Base-by-base conservation (phyloP, 2,888 invertebrate species). In the Limnephilus lunatus region DNA sequence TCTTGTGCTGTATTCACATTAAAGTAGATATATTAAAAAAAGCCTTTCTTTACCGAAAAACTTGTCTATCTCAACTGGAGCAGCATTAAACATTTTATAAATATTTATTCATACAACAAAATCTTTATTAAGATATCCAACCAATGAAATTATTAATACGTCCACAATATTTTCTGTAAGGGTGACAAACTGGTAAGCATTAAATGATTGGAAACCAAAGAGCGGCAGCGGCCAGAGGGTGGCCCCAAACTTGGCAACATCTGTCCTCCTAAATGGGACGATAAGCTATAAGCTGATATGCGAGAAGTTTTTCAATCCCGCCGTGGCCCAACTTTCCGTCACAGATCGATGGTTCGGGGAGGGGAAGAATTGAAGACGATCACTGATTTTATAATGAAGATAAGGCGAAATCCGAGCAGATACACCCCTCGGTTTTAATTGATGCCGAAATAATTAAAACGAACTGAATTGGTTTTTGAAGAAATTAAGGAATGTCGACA, bases 271-370 rank as follows among this genome's bases (percentile, higher is more conserved):
- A 19, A 80, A 80, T 88, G 88, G 88, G 88, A 31, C 80, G 88
- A 88, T 88, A 88, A 88, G 88, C 80, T 32, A 88, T 88, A 88
- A 88, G 80, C 80, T 68, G 80, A 88, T 86, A 86, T 88, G 88
- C 80, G 88, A 35, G 83, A 88, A 88, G 88, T 88, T 88, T 88
- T 88, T 88, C 88, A 80, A 88, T 88, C 88, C 88, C 25, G 32
- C 25, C 87, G 19, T 68, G 53, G n/a, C 31, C 88, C 25, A 88
- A 88, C 88, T 88, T 68, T 85, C 85, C 32, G 31, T 14, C 32
- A 19, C 68, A 80, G 88, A 80, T 88, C 88, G 88, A 88, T 88
- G 31, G 80, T 32, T 80, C 1, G 35, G 80, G 88, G 32, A 25
- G 25, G 30, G 48, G 48, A n/a, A 31, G 83, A 19, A 35, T 4